These are phyloP conservation scores for Seira musarum DNA, from an alignment of 2,888 invertebrate genomes.

Conservation along the genomic window DNA sequence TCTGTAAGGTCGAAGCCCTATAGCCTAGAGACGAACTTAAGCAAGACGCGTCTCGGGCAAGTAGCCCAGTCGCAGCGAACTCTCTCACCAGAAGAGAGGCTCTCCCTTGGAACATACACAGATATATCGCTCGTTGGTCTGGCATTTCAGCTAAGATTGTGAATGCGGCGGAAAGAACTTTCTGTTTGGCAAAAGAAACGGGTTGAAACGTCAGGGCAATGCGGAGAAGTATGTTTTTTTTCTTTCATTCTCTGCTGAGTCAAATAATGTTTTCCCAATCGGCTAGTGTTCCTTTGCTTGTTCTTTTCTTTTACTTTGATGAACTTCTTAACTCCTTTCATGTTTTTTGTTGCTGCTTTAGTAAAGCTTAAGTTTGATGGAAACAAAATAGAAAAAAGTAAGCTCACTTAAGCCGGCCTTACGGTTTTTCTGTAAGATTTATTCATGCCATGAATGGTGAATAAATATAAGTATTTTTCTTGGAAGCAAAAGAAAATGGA, in stretches of 20 bases:
- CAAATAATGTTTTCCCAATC: background rate
- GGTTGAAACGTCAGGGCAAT: background rate
- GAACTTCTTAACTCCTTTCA: conserved; percentile 9
- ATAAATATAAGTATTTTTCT: conserved; percentile 5
- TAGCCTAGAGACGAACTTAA: conserved; percentile 38
- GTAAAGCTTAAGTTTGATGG: conserved; percentile 6
- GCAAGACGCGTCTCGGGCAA: conserved; percentile 30
- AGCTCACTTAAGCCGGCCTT: background rate
- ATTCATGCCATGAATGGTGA: background rate
- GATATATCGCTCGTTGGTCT: background rate
- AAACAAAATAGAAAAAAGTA: conserved; percentile 1
- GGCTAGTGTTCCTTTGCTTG: conserved; percentile 1
- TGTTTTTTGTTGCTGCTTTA: conserved; percentile 4
- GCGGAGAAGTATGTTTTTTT: background rate
- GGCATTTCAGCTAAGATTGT: no score
- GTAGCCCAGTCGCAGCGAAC: conserved; percentile 49
- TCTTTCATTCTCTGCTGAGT: background rate
- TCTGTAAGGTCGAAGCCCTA: conserved; percentile 58
- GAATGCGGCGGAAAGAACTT: no score
- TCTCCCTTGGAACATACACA: background rate
- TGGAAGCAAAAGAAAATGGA: background rate
- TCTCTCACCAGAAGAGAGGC: conserved; percentile 26
- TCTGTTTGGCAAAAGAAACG: no score
- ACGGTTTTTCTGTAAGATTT: background rate
- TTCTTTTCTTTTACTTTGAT: background rate